Evolutionary conservation across 2,888 invertebrate genomes (phyloP).

Genomic region (Euplexia lucipara): DNA sequence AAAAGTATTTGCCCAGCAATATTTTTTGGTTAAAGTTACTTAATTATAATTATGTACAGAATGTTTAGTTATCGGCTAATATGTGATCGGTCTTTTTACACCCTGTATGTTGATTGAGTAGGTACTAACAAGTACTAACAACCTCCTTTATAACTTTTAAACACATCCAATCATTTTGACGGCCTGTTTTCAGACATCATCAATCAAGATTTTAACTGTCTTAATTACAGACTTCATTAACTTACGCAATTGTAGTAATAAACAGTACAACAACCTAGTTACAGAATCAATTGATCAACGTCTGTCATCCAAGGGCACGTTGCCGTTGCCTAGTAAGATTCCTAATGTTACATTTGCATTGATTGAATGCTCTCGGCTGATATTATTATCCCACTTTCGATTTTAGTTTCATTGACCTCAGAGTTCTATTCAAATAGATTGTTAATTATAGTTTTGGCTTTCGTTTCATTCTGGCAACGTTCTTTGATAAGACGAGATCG

Average conservation of each 20-base stretch:
- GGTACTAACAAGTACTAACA: too few species aligned
- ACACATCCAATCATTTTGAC: not conserved
- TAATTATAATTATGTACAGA: too few species aligned
- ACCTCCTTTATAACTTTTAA: not conserved
- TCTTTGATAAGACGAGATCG: not conserved
- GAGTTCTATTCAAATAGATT: constrained; percentile 18
- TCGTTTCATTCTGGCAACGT: not conserved
- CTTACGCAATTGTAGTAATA: constrained; percentile 4
- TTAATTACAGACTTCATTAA: constrained; percentile 1
- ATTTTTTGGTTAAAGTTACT: too few species aligned
- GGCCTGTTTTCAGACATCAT: not conserved
- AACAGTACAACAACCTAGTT: constrained; percentile 10
- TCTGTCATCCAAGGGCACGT: constrained; percentile 13
- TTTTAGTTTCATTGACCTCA: constrained; percentile 21
- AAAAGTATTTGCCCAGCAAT: too few species aligned
- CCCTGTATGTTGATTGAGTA: too few species aligned
- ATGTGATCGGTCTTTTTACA: too few species aligned
- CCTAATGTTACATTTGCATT: constrained; percentile 38
- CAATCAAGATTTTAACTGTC: constrained; percentile 5
- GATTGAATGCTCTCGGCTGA: not conserved
- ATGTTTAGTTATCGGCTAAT: too few species aligned
- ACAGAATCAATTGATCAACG: constrained; percentile 18
- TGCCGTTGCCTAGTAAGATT: constrained; percentile 1
- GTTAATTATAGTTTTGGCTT: constrained; percentile 4
- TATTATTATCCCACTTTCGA: not conserved